Conservation (phyloP, 1,140 invertebrate species). For the Penaeus vannamei region DNA sequence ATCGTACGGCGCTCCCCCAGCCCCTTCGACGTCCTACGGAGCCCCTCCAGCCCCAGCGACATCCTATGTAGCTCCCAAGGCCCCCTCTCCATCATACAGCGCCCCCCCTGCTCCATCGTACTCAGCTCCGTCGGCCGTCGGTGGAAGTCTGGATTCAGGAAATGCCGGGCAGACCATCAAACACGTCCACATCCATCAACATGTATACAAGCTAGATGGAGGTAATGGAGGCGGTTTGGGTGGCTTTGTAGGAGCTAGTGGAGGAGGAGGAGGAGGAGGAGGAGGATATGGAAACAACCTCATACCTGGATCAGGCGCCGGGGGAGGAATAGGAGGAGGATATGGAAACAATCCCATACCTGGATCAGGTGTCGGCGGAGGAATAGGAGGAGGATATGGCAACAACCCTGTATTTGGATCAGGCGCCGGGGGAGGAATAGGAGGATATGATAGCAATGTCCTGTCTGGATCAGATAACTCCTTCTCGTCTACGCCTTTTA, state of each 20-base stretch:
- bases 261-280: constrained; percentile 2
- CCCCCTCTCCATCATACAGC: neutral
- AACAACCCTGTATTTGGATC: neutral
- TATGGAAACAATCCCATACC: neutral
- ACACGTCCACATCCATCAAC: constrained; percentile 54
- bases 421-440: constrained; percentile 7
- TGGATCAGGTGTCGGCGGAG: neutral
- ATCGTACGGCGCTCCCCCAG: neutral
- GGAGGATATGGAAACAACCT: neutral
- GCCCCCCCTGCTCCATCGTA: neutral
- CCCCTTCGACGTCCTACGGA: neutral
- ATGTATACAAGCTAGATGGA: constrained; percentile 1
- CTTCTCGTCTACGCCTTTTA: neutral
- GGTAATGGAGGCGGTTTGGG: neutral
- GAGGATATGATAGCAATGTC: neutral
- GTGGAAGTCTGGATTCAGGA: neutral
- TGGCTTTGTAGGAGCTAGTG: neutral
- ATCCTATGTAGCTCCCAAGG: neutral
- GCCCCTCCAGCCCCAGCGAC: neutral
- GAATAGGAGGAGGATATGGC: constrained; percentile 8
- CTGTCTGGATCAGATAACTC: neutral
- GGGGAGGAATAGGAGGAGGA: constrained; percentile 14
- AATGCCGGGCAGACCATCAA: constrained; percentile 19
- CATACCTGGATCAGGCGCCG: neutral
- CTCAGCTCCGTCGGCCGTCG: neutral